Evolutionary conservation across 2,113 vertebrate genomes (phyloP).

Genomic region (Shinisaurus crocodilurus): DNA sequence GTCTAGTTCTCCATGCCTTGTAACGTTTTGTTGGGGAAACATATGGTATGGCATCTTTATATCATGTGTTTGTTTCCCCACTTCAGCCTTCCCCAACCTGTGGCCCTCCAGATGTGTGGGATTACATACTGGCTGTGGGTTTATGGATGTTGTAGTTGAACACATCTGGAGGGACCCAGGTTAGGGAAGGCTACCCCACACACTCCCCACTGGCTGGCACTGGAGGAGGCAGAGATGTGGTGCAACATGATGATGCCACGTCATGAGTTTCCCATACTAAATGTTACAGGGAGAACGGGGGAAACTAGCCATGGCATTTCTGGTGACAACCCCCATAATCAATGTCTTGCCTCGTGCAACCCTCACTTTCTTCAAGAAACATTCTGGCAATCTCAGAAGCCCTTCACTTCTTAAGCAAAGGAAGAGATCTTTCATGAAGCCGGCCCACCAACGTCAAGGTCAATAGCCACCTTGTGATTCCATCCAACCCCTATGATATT

Average conservation of each 20-base stretch:
- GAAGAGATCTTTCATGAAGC: not conserved
- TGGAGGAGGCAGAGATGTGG: not conserved
- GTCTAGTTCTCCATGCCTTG: not conserved
- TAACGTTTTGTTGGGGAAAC: not conserved
- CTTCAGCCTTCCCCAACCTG: no score
- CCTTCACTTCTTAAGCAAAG: not conserved
- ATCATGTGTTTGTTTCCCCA: not conserved
- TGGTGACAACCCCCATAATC: not conserved
- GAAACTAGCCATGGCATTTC: not conserved
- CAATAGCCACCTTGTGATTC: not conserved
- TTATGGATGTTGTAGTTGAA: no score
- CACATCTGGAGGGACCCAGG: no score
- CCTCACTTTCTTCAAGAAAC: not conserved
- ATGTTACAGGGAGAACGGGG: not conserved
- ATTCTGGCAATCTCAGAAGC: not conserved
- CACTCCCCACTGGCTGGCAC: not conserved
- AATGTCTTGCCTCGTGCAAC: not conserved
- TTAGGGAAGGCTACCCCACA: no score
- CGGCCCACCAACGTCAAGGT: not conserved
- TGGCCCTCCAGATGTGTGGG: no score
- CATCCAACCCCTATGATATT: not conserved
- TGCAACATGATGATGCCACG: not conserved
- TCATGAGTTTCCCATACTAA: not conserved
- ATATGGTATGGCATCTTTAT: not conserved
- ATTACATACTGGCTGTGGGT: no score